Evolutionary conservation across 1,140 invertebrate genomes (phyloP).

Genomic region (Drosophila mojavensis): DNA sequence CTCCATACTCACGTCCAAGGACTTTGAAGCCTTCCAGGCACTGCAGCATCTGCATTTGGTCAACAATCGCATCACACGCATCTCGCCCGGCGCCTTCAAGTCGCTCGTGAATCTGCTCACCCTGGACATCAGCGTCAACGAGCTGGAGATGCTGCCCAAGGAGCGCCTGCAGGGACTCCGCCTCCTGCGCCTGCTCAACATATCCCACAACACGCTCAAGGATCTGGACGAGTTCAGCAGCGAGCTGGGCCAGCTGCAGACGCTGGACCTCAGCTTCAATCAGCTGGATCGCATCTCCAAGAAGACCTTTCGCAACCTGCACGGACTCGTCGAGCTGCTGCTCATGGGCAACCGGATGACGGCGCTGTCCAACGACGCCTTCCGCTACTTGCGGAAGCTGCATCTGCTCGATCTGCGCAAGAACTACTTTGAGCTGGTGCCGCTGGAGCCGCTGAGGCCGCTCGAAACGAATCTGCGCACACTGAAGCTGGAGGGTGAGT

Average conservation of each 20-base stretch:
- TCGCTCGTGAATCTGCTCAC: constrained; percentile 90
- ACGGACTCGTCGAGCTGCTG: constrained; percentile 90
- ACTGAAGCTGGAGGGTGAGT: constrained; percentile 90
- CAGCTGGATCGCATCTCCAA: constrained; percentile 91
- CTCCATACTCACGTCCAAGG: constrained; percentile 93
- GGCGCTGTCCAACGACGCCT: constrained; percentile 90
- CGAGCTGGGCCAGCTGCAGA: constrained; percentile 90
- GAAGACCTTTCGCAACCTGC: constrained; percentile 90
- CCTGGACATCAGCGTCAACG: constrained; percentile 93
- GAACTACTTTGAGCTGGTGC: constrained; percentile 93
- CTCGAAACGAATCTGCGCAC: constrained; percentile 92
- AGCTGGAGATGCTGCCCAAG: constrained; percentile 92
- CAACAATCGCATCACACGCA: constrained; percentile 90
- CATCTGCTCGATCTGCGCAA: constrained; percentile 92
- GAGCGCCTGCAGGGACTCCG: constrained; percentile 92
- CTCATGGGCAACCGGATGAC: constrained; percentile 93
- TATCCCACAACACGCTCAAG: constrained; percentile 92
- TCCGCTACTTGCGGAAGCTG: constrained; percentile 91
- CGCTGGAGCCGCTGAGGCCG: constrained; percentile 89
- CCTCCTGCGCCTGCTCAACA: constrained; percentile 89
- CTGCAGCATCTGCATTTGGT: constrained; percentile 90
- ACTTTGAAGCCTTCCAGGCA: constrained; percentile 93
- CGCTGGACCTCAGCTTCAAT: constrained; percentile 93
- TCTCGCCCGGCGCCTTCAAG: constrained; percentile 94
- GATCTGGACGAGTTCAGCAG: constrained; percentile 93